A percentile compares a stretch with the other conserved stretches of the same genome.
Conservation (phyloP, 2,113 vertebrate species). For the Lontra canadensis region DNA sequence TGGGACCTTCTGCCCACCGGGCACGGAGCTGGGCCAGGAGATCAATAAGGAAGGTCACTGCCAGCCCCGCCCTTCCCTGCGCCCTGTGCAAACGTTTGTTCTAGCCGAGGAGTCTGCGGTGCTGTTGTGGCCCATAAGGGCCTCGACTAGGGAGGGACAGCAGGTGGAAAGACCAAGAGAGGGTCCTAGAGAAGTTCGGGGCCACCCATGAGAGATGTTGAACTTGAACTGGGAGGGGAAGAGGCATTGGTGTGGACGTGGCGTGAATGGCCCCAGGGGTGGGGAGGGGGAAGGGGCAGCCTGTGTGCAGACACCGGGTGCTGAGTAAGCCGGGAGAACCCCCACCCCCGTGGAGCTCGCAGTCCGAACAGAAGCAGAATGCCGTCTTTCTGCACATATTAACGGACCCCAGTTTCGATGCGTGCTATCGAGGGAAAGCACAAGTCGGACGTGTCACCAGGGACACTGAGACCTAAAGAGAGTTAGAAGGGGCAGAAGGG, state of each 20-base stretch:
- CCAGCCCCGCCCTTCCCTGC: rapidly evolving
- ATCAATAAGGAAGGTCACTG: neutral
- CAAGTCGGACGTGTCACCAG: rapidly evolving
- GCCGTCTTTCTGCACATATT: neutral
- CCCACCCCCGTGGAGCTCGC: rapidly evolving
- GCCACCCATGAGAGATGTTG: neutral
- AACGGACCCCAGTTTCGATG: rapidly evolving
- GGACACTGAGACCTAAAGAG: neutral
- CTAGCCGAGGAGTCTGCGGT: no score
- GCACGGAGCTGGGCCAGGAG: neutral
- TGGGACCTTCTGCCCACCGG: neutral
- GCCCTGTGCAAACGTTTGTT: neutral
- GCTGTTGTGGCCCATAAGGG: rapidly evolving
- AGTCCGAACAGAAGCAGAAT: rapidly evolving
- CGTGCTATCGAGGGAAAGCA: neutral
- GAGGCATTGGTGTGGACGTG: neutral
- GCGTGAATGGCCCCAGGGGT: no score
- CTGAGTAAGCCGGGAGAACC: neutral
- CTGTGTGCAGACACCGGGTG: neutral
- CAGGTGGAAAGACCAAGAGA: neutral
- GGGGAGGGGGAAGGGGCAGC: no score
- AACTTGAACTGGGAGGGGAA: neutral
- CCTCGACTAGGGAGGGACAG: neutral
- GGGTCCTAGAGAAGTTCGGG: neutral
- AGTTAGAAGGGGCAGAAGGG: neutral